A percentile compares a stretch with the other conserved stretches of the same genome.
phyloP scores from a whole-genome alignment of 2,888 invertebrate genomes.

The Eupithecia inturbata region DNA sequence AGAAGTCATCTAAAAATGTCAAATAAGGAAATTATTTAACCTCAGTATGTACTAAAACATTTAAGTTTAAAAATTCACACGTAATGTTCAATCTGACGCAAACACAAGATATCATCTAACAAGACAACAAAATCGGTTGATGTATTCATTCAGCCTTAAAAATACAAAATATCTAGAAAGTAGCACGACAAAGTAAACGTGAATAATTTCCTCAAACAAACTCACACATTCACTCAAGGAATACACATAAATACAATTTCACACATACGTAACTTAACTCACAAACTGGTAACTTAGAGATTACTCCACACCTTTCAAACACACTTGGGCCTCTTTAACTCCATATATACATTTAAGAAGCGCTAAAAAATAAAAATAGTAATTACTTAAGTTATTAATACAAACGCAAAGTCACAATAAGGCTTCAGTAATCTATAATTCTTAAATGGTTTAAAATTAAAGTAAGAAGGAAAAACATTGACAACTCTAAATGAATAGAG shows the following conservation, averaged over 20 bases:
- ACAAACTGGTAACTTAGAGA: constrained; percentile 30
- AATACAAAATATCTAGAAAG: constrained; percentile 13
- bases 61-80: background rate
- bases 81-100: too few species aligned
- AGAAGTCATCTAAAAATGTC: too few species aligned
- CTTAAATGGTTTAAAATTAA: background rate
- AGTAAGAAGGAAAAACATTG: background rate
- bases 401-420: background rate
- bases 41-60: too few species aligned
- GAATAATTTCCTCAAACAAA: constrained; percentile 23
- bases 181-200: constrained; percentile 15
- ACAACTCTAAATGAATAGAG: background rate
- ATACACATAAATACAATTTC: constrained; percentile 25
- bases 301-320: constrained; percentile 7
- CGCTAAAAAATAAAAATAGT: background rate
- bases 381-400: background rate
- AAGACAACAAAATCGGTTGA: background rate
- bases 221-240: constrained; percentile 5
- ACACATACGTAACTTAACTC: constrained; percentile 29
- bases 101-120: background rate
- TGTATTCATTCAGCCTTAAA: constrained; percentile 11
- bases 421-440: background rate
- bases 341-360: background rate
- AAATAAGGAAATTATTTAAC: too few species aligned
- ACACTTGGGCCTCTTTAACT: background rate